Evolutionary conservation across 1,140 invertebrate genomes (phyloP).

Genomic region (Drosophila oshimai): DNA sequence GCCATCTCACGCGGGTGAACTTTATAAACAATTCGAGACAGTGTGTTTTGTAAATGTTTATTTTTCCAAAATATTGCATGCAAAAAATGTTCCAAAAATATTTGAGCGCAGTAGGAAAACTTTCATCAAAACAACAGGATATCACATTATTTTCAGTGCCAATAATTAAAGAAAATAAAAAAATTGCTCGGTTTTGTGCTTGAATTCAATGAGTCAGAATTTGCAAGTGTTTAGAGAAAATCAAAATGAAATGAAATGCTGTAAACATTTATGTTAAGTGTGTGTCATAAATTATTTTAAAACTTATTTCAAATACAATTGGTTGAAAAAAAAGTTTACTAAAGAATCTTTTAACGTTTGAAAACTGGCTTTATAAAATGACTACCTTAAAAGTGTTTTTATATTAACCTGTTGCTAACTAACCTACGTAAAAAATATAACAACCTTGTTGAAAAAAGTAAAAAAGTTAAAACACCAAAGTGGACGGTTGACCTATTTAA

Average conservation of each 20-base stretch:
- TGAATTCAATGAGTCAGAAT: slow-evolving; percentile 3
- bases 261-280: neutral
- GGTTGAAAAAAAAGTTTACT: no score
- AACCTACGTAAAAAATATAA: no score
- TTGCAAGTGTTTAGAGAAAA: neutral
- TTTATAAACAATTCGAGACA: slow-evolving; percentile 45
- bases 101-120: slow-evolving; percentile 11
- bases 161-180: neutral
- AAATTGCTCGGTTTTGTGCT: neutral
- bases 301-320: neutral
- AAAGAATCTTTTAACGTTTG: no score
- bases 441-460: no score
- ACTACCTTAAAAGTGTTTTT: no score
- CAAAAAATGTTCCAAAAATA: slow-evolving; percentile 15
- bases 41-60: slow-evolving; percentile 31
- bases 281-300: neutral
- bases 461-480: no score
- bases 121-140: slow-evolving; percentile 20
- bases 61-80: slow-evolving; percentile 8
- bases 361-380: no score
- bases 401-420: no score
- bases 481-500: no score
- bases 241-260: neutral
- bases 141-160: neutral
- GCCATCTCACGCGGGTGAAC: neutral